These are phyloP conservation scores for Phengaris alcon DNA, from an alignment of 2,888 invertebrate species.

Conservation along the genomic window DNA sequence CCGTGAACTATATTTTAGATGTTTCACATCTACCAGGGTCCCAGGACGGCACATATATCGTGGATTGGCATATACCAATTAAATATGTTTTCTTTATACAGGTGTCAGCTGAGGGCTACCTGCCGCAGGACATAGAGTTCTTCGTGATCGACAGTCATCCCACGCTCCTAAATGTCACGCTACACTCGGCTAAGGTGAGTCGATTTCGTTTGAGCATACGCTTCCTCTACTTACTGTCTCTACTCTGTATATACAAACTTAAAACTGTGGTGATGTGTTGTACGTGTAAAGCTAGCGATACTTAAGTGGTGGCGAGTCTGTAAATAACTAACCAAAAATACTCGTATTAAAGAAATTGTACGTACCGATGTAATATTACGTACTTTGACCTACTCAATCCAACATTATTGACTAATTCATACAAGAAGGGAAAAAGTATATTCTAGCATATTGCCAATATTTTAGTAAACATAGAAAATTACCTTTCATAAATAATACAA, in stretches of 20 bases:
- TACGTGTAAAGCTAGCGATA: background rate
- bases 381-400: no score
- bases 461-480: no score
- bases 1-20: no score
- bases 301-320: background rate
- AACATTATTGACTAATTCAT: no score
- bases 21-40: no score
- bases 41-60: no score
- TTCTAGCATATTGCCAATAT: background rate
- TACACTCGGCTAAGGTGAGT: constrained; percentile 87
- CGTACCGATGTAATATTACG: no score
- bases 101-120: constrained; percentile 91
- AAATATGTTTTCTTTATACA: constrained; percentile 48
- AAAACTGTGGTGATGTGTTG: constrained; percentile 31
- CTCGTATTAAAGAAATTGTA: no score
- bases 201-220: constrained; percentile 36
- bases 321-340: background rate
- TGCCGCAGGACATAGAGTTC: constrained; percentile 91
- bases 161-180: constrained; percentile 89
- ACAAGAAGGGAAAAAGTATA: no score
- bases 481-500: background rate
- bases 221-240: constrained; percentile 32
- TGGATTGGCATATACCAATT: no score
- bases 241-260: constrained; percentile 32
- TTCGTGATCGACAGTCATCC: constrained; percentile 92